Percentiles rank a stretch among this genome's conserved stretches.
Conservation (phyloP, 1,140 invertebrate species). For the Goniozus legneri region DNA sequence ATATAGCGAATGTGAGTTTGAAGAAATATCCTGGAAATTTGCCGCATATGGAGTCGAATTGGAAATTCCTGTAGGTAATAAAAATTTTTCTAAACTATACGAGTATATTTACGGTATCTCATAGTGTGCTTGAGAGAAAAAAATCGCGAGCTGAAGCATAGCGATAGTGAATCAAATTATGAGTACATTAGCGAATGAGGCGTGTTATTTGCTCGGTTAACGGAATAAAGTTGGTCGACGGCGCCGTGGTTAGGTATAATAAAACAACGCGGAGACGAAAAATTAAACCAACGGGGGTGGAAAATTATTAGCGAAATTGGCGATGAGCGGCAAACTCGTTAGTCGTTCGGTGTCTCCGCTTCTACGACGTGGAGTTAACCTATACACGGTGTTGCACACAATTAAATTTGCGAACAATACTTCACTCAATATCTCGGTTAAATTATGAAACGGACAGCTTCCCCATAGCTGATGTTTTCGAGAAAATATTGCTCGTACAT, state of each 20-base stretch:
- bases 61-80: too few relatives aligned
- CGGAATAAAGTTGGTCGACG: conserved; percentile 13
- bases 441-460: too few relatives aligned
- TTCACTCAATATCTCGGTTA: too few relatives aligned
- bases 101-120: too few relatives aligned
- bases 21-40: too few relatives aligned
- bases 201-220: conserved; percentile 11
- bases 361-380: conserved; percentile 7
- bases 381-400: too few relatives aligned
- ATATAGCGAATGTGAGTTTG: too few relatives aligned
- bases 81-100: too few relatives aligned
- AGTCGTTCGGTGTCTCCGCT: conserved; percentile 5
- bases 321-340: conserved; percentile 16
- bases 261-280: conserved; percentile 8
- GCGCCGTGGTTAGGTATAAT: conserved; percentile 1
- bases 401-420: conserved; percentile 8
- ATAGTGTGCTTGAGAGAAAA: too few relatives aligned
- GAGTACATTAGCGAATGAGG: conserved; percentile 25
- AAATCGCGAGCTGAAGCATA: background rate
- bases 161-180: conserved; percentile 19
- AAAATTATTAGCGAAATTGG: conserved; percentile 17
- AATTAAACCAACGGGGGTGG: conserved; percentile 6
- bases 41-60: too few relatives aligned
- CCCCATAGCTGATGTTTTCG: too few relatives aligned
- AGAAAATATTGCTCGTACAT: too few relatives aligned